Evolutionary conservation across 2,113 vertebrate genomes (phyloP).

Genomic region (Callorhinus ursinus): DNA sequence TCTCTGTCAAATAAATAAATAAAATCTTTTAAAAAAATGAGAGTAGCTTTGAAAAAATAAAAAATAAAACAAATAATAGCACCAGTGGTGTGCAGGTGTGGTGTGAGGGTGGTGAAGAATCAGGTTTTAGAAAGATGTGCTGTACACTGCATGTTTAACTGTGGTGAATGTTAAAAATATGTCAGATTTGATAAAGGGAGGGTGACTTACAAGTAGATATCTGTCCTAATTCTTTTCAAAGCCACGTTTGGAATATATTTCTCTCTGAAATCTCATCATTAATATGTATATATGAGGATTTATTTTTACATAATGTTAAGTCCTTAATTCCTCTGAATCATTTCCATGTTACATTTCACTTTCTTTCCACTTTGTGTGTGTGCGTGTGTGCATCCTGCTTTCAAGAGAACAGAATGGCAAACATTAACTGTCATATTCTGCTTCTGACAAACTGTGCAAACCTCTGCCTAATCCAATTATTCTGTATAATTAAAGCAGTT

Average conservation of each 20-base stretch:
- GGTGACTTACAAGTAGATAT: not conserved
- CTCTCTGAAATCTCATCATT: slow-evolving; percentile 34
- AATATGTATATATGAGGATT: slow-evolving; percentile 57
- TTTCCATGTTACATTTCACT: not conserved
- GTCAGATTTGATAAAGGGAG: not conserved
- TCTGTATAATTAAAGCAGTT: slow-evolving; percentile 80
- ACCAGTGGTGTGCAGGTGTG: not conserved
- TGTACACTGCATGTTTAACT: not conserved
- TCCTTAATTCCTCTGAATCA: slow-evolving; percentile 58
- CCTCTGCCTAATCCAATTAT: slow-evolving; percentile 79
- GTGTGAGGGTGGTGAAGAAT: not conserved
- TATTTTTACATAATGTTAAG: slow-evolving; percentile 56
- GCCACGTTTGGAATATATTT: slow-evolving; percentile 37
- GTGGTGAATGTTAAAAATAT: not conserved
- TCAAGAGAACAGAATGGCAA: slow-evolving; percentile 61
- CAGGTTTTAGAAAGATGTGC: not conserved
- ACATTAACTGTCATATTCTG: slow-evolving; percentile 73
- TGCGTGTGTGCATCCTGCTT: not conserved
- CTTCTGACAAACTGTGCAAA: slow-evolving; percentile 66
- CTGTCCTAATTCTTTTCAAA: slow-evolving; percentile 40
- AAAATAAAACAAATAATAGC: not conserved
- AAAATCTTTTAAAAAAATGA: not conserved
- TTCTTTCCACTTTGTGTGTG: not conserved
- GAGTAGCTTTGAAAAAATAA: not conserved
- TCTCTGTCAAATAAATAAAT: too few species aligned